Evolutionary conservation across 2,113 vertebrate species (phyloP), one percentile per base, ranked within the genome.

Genomic region (Stegastes partitus): DNA sequence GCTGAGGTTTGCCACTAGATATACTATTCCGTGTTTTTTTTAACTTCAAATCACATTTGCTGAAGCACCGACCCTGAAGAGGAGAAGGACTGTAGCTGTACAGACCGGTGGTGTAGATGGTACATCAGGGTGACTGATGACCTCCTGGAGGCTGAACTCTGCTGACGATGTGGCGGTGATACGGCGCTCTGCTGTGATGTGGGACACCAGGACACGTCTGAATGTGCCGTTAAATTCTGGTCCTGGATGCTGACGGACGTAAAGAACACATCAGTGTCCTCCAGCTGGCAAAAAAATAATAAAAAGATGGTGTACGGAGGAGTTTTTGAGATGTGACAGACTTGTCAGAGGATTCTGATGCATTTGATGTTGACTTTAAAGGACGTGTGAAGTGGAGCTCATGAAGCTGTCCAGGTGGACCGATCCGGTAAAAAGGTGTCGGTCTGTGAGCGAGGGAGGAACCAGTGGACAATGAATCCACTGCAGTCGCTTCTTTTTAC

Each of bases 271-370:
- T 63, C 14, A 58, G 37, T 39, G 34, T 74, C 39, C 44, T 68
- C 21, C 47, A 68, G 39, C 42, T 3, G 15, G 11, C 37, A 63
- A 42, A 37, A 44, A 5, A 63, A 25, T 6, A 12, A 34, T 3
- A 19, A 11, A 34, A 55, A 50, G 34, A 77, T 28, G 23, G n/a
- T 49, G 2, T 16, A 37, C 19, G 14, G 11, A 53, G 23, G 21
- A 31, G 56, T 15, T 4, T 57, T 42, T 58, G 16, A 73, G 42
- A 68, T 71, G 37, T 64, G 55, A 64, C 59, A 50, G 69, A 42
- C 25, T 4, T 22, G 28, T 64, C 14, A 7, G 70, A 34, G 1
- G 14, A 42, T 58, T 68, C 57, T 74, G 26, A 39, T 65, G 57
- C 19, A 53, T 62, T 59, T 22, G 15, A 25, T 28, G 1, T 44